Base-by-base conservation (phyloP, 2,113 vertebrate species). In the Tor tambroides region DNA sequence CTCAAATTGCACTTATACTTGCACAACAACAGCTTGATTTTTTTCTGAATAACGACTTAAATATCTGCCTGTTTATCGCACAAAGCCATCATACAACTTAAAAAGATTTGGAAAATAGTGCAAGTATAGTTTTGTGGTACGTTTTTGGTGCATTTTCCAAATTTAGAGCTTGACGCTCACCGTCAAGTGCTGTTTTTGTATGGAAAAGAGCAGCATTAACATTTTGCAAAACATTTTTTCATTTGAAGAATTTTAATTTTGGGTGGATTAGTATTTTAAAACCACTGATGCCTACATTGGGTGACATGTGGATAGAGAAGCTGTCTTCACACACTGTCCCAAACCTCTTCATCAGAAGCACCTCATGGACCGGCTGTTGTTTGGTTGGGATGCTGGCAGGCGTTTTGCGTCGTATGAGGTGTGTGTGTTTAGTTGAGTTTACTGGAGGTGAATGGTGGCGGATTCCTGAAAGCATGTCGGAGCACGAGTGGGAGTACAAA, bases 391-490 rank as follows among this genome's bases (percentile, higher is more conserved):
- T 41, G 54, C 54, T 61, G 32, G 78, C 32, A 80, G 17, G 78
- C 56, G 8, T 59, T 35, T 9, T 23, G 7, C 7, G 23, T 61
- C n/a, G 51, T 61, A 49, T 23, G 56, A 59, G 80, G 61, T 38
- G 43, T 43, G 17, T 23, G 79, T 43, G 54, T 80, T 69, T 59
- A 72, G 43, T 51, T 43, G 32, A 69, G 77, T 67, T 46, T 72
- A 86, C 43, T 12, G 61, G 77, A 69, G 63, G 6, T 87, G 11
- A 35, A 87, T 79, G 83, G 89, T 76, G 85, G 85, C 87, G 51
- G 86, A 91, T 90, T 92, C 89, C 88, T 89, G 49, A 54, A 87
- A 89, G 83, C 92, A 92, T 91, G 92, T 92, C n/a, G 9, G 14
- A 90, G 87, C 91, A 93, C 21, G 91, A 80, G 30, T 76, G 76